A percentile compares a stretch with the other conserved stretches of the same genome.
Conservation (phyloP, 30 jellyfish, hydroid and myxozoan genomes). For the Rhopilema esculentum region DNA sequence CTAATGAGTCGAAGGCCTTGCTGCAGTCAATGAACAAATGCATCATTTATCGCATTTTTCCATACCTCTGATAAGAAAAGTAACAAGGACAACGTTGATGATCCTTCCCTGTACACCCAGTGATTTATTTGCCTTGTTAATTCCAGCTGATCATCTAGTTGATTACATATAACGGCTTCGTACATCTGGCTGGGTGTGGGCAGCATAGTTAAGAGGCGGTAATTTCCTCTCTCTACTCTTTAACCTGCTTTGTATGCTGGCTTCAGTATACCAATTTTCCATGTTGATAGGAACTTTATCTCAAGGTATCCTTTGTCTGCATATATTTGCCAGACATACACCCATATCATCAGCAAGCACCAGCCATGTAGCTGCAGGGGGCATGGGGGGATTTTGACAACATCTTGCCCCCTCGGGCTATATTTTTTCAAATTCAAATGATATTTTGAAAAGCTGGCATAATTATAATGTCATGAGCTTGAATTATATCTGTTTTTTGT, state of each 20-base stretch:
- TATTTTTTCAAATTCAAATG: too few relatives aligned
- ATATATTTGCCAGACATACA: slow-evolving; percentile 1
- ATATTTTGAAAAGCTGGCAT: too few relatives aligned
- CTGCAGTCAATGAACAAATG: slow-evolving; percentile 3
- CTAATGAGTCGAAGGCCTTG: neutral
- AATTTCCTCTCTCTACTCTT: slow-evolving; percentile 33
- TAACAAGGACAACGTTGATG: slow-evolving; percentile 59
- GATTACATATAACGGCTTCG: slow-evolving; percentile 40
- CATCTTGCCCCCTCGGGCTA: too few relatives aligned
- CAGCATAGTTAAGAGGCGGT: slow-evolving; percentile 56
- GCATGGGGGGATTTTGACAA: too few relatives aligned
- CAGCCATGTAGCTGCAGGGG: too few relatives aligned
- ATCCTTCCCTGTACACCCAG: slow-evolving; percentile 56
- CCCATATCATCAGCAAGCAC: slow-evolving; percentile 14
- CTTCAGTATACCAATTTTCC: slow-evolving; percentile 37
- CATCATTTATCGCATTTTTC: slow-evolving; percentile 49
- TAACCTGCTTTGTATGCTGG: slow-evolving; percentile 37
- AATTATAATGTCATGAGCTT: too few relatives aligned
- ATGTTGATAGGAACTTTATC: neutral
- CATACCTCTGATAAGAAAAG: slow-evolving; percentile 57
- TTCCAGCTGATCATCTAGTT: slow-evolving; percentile 39
- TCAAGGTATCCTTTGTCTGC: slow-evolving; percentile 25
- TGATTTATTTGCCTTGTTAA: slow-evolving; percentile 54
- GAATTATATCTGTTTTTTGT: too few relatives aligned
- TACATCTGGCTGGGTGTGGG: slow-evolving; percentile 59